Percentiles rank a stretch among this genome's conserved stretches.
phyloP scores from a whole-genome alignment of 1,140 invertebrate species.

The Drosophila orena region DNA sequence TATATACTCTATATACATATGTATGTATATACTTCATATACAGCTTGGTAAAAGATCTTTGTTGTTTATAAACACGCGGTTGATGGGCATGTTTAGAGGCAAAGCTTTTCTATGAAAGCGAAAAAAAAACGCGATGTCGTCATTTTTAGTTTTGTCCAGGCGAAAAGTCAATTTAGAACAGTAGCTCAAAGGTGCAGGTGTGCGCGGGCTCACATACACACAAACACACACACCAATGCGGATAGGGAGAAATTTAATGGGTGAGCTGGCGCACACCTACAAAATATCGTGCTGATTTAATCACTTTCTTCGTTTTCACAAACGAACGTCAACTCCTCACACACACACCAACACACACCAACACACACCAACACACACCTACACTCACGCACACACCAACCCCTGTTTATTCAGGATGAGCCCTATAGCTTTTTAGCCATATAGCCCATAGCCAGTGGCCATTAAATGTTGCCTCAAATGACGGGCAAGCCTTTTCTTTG shows the following conservation, averaged over 20 bases:
- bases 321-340: conserved; percentile 72
- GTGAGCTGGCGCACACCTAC: conserved; percentile 77
- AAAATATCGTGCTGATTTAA: conserved; percentile 83
- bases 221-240: conserved; percentile 33
- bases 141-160: conserved; percentile 80
- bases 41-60: conserved; percentile 30
- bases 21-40: conserved; percentile 1
- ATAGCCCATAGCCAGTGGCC: conserved; percentile 72
- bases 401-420: conserved; percentile 64
- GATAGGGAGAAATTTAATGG: conserved; percentile 63
- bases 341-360: no score
- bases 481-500: conserved; percentile 77
- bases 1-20: conserved; percentile 7
- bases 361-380: conserved; percentile 41
- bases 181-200: conserved; percentile 35
- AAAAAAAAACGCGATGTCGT: conserved; percentile 69
- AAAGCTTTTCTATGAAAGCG: conserved; percentile 33
- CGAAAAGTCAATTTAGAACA: conserved; percentile 76
- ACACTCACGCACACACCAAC: conserved; percentile 56
- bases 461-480: conserved; percentile 83
- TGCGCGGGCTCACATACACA: conserved; percentile 1
- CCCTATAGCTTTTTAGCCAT: conserved; percentile 58
- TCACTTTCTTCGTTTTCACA: conserved; percentile 78
- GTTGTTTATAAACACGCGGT: conserved; percentile 59
- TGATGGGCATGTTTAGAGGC: conserved; percentile 43